A percentile compares a stretch with the other conserved stretches of the same genome.
These are phyloP conservation scores for Coluber constrictor DNA, from an alignment of 2,797 vertebrate species.

Conservation along the genomic window DNA sequence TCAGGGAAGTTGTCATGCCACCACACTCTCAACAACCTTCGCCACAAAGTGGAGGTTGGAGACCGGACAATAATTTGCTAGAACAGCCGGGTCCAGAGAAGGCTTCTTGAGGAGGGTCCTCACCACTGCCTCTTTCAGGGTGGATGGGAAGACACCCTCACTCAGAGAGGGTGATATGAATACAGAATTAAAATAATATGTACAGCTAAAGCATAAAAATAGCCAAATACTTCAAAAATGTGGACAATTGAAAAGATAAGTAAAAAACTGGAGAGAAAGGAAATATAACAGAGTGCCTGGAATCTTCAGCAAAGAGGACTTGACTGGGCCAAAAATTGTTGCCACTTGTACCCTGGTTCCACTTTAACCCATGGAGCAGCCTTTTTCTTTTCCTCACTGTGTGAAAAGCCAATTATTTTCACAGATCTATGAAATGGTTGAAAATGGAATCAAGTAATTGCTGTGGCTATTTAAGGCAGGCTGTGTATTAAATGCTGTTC, in stretches of 20 bases:
- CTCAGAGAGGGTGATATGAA: neutral
- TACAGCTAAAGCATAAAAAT: neutral
- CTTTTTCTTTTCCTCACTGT: neutral
- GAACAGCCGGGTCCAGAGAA: too few relatives aligned
- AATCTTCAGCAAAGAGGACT: neutral
- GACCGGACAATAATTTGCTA: too few relatives aligned
- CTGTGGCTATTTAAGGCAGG: neutral
- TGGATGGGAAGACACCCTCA: too few relatives aligned
- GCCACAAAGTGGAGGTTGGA: too few relatives aligned
- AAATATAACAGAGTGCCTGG: neutral
- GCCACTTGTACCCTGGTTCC: neutral
- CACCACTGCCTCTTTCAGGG: too few relatives aligned
- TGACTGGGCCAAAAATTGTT: neutral
- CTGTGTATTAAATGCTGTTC: neutral
- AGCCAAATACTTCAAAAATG: neutral
- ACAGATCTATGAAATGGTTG: neutral
- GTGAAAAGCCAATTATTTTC: neutral
- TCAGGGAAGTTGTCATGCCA: too few relatives aligned
- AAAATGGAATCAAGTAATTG: slow-evolving; percentile 1
- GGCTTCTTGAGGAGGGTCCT: too few relatives aligned
- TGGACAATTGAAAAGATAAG: neutral
- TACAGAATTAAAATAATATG: neutral
- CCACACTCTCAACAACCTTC: too few relatives aligned
- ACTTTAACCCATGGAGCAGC: neutral
- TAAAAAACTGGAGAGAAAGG: neutral